Conservation (phyloP, 1,140 invertebrate genomes). For the Stratiolaelaps scimitus region DNA sequence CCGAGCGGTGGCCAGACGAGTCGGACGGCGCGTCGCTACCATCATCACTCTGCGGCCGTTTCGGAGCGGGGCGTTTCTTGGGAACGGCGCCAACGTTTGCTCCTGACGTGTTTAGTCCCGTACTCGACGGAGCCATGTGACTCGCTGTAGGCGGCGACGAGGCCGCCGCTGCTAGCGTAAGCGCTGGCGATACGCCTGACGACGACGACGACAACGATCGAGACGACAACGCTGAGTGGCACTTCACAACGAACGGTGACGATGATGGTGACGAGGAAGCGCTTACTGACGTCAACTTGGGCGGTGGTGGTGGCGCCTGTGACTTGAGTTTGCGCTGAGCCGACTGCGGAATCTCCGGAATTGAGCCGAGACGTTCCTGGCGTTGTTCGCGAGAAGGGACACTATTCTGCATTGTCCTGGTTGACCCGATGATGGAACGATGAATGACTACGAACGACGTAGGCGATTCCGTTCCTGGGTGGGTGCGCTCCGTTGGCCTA, state of each 20-base stretch:
- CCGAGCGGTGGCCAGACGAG: neutral
- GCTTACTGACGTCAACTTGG: slow-evolving; percentile 4
- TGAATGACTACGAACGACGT: no score
- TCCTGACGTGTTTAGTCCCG: no score
- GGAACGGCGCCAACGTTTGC: neutral
- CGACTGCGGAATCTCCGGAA: slow-evolving; percentile 7
- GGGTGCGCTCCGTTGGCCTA: no score
- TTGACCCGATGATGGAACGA: no score
- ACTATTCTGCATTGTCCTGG: no score
- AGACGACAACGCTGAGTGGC: neutral
- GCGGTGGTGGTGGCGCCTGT: slow-evolving; percentile 12
- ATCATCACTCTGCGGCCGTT: neutral
- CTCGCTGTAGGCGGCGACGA: neutral
- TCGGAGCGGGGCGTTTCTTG: slow-evolving; percentile 10
- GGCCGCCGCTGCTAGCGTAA: neutral
- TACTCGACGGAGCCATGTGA: no score
- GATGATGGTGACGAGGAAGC: neutral
- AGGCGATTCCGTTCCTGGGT: no score
- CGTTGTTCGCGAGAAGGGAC: no score
- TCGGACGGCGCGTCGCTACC: neutral
- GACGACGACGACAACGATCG: slow-evolving; percentile 1
- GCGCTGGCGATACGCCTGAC: neutral
- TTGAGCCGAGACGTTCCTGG: slow-evolving; percentile 15
- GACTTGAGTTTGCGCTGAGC: slow-evolving; percentile 4
- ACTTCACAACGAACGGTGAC: slow-evolving; percentile 15